These are phyloP conservation scores for Suillia variegata DNA, from an alignment of 2,888 invertebrate species.

Conservation along the genomic window DNA sequence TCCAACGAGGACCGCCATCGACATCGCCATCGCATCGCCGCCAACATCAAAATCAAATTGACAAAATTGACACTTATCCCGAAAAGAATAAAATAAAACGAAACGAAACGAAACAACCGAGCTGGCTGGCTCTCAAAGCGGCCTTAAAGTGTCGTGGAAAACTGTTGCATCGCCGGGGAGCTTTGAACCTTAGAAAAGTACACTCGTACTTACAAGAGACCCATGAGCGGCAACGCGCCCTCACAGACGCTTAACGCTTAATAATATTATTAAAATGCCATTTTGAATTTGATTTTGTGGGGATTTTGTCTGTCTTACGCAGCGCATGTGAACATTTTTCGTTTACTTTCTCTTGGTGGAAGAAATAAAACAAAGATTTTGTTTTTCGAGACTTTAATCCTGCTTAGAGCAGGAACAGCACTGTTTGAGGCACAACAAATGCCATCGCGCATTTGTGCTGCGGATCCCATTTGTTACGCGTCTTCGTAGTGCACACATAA, in stretches of 20 bases:
- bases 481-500: constrained; percentile 5
- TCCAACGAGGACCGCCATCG: too few relatives aligned
- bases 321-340: neutral
- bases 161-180: neutral
- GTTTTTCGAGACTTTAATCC: constrained; percentile 23
- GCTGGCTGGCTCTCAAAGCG: neutral
- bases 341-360: neutral
- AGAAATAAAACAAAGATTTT: neutral
- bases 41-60: constrained; percentile 12
- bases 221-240: neutral
- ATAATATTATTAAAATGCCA: constrained; percentile 14
- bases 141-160: neutral
- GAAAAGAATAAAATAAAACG: neutral
- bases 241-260: constrained; percentile 2
- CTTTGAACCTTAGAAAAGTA: too few relatives aligned
- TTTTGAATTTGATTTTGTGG: neutral
- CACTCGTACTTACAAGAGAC: too few relatives aligned
- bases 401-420: constrained; percentile 26
- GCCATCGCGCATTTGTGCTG: constrained; percentile 21
- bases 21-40: too few relatives aligned
- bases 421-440: constrained; percentile 26
- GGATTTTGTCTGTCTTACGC: neutral
- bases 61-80: constrained; percentile 17
- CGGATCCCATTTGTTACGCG: constrained; percentile 22
- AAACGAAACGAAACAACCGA: neutral